These are phyloP conservation scores for Pomacea canaliculata DNA, from an alignment of 2,888 invertebrate genomes.

Conservation along the genomic window DNA sequence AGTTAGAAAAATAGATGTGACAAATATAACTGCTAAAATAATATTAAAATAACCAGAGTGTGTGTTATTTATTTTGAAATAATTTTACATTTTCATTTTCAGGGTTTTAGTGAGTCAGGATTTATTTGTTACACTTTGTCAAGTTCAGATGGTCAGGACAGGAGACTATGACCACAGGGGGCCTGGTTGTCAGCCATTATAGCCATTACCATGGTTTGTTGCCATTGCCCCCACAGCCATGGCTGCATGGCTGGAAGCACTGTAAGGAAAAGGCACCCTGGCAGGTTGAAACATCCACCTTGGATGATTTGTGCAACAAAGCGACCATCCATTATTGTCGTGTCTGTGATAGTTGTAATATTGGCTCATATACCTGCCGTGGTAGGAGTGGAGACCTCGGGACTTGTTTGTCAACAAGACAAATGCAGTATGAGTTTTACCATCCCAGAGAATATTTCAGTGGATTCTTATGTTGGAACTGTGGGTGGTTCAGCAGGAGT, in stretches of 20 bases:
- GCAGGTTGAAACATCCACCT: not conserved
- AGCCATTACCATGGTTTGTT: not conserved
- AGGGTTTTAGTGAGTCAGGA: no score
- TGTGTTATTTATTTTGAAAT: no score
- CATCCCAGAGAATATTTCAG: constrained; percentile 87
- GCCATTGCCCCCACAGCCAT: not conserved
- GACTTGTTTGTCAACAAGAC: constrained; percentile 71
- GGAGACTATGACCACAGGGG: constrained; percentile 19
- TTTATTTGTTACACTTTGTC: no score
- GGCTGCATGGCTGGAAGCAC: not conserved
- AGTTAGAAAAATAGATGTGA: no score
- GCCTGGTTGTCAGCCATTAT: not conserved
- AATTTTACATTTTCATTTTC: no score
- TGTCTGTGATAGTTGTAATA: not conserved
- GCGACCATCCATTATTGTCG: not conserved
- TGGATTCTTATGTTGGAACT: constrained; percentile 80
- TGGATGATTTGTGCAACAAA: not conserved
- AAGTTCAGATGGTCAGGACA: constrained; percentile 14
- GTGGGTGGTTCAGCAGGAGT: constrained; percentile 13
- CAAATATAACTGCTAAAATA: no score
- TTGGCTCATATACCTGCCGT: not conserved
- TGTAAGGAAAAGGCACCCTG: not conserved
- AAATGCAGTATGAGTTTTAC: constrained; percentile 93
- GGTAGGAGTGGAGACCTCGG: not conserved
- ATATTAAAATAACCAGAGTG: no score